Evolutionary conservation across 2,113 vertebrate genomes (phyloP), one percentile per base, ranked within the genome.

Genomic region (Ifrita kowaldi): DNA sequence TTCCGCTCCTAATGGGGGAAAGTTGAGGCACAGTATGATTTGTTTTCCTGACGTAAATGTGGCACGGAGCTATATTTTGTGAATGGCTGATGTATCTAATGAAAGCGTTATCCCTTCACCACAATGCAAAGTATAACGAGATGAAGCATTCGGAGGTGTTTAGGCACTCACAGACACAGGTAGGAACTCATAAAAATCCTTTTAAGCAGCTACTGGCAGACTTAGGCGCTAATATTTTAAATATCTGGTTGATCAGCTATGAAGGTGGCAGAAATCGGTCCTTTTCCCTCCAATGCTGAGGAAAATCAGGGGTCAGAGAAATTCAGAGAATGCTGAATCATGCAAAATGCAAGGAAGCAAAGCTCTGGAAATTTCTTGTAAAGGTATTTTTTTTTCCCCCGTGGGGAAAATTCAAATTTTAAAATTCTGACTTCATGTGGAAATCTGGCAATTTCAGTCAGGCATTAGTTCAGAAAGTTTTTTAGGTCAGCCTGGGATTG

Each of bases 31-130:
- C 64, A 2, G 4, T 16, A 71, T 94, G 93, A 95, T 96, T 97
- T 95, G 96, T 97, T 94, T 81, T 89, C 87, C 90, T 87, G 88
- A 90, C 94, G 96, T 68, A 96, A 96, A 97, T 96, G 92, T 84
- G 52, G 24, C 83, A 89, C 20, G 13, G 47, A 41, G 92, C 88
- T 88, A 24, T 94, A 86, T 93, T 94, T 96, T 96, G 88, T 93
- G 90, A 95, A 92, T 89, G 85, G 92, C n/a, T 94, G 92, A 94
- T 93, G 85, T 92, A 50, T 81, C 76, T 87, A 86, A 96, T 78
- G 83, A 77, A 88, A 94, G 68, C 53, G 23, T 74, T 89, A 60
- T 39, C 76, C 53, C 64, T 71, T 64, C 68, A 19, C 75, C 64
- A 84, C 83, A 56, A 59, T 49, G 6, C 71, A 14, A 55, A 42